Evolutionary conservation across 2,113 vertebrate genomes (phyloP), one percentile per base, ranked within the genome.

Genomic region (Paramormyrops kingsleyae): DNA sequence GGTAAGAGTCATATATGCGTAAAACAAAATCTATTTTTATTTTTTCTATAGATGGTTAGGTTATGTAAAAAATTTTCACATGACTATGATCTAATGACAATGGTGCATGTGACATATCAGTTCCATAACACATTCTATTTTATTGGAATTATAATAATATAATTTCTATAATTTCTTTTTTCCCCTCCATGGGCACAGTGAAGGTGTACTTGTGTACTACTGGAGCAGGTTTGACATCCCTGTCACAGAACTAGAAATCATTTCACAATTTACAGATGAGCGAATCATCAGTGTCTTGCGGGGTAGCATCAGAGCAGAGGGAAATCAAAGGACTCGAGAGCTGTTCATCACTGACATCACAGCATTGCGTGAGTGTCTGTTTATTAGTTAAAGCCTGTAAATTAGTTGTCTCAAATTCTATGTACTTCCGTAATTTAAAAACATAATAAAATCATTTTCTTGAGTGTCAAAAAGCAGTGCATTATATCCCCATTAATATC

Each of bases 161-260:
- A 1, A 19, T 42, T 83, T 39, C 35, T 83, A 47, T 84, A 24
- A 44, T 47, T 44, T 84, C 13, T 84, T 47, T 10, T 24, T 70
- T 56, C 53, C 49, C 17, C 13, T 19, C 53, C 24, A 83, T 80
- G 77, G 35, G 39, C 89, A 21, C 92, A 97, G 96, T 66, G 95
- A 96, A 90, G 96, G 96, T 15, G 92, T 96, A 31, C 53, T 70
- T 2, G 95, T 94, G 24, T 97, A 95, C 92, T 93, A 94, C 90
- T 96, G 96, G 96, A 94, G 92, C 87, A 92, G 92, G 91, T 97
- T 97, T 90, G 88, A 94, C 1, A 87, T 97, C 83, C 96, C 96
- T 7, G 50, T 70, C 0, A 1, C 10, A 0, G 93, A 96, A 47
- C 88, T 93, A 86, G 94, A 94, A 52, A 4, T 93, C 0, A 24